Base-by-base conservation (phyloP, 2,888 invertebrate species). In the Epistrophella euchroma region DNA sequence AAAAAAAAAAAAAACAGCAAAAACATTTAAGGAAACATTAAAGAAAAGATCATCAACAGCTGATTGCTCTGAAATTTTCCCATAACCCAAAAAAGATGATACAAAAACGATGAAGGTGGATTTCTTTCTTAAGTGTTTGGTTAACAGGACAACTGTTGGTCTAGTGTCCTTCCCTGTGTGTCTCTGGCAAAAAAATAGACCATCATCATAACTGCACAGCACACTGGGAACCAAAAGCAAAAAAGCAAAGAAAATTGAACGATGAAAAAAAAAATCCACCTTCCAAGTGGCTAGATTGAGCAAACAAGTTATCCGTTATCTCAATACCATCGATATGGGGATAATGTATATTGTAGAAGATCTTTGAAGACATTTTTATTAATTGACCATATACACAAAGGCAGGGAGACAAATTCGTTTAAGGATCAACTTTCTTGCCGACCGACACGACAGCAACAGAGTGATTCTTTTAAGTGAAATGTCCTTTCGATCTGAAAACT, bases 41-140 rank as follows among this genome's bases (percentile, higher is more conserved):
- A 70, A 47, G 64, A 84, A 56, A 74, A 73, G 70, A 78, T 72
- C 76, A 81, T 62, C 77, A 86, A 82, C 86, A 86, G 86, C 86
- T 86, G 86, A 86, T 86, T 78, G 86, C 82, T 22, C n/a, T 19
- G 71, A 78, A 86, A 82, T 86, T 73, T 86, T 86, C 86, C 86
- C 86, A 86, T 78, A 86, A 64, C 64, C 74, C 62, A 75, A 37
- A 58, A 19, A 56, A 74, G 43, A 74, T n/a, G 68, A 76, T 70
- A 45, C 37, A 52, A 37, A 55, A 52, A 10, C 5, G 50, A 80
- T 76, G 85, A 80, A 80, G 85, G 76, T 85, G 85, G 66, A 82
- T 70, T 72, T 72, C 15, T 77, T 77, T 74, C 19, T 86, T 74
- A 86, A 86, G 86, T 86, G 86, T 86, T 86, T 86, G 86, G 73